Conservation (phyloP, 2,113 vertebrate species). For the Piaya cayana region DNA sequence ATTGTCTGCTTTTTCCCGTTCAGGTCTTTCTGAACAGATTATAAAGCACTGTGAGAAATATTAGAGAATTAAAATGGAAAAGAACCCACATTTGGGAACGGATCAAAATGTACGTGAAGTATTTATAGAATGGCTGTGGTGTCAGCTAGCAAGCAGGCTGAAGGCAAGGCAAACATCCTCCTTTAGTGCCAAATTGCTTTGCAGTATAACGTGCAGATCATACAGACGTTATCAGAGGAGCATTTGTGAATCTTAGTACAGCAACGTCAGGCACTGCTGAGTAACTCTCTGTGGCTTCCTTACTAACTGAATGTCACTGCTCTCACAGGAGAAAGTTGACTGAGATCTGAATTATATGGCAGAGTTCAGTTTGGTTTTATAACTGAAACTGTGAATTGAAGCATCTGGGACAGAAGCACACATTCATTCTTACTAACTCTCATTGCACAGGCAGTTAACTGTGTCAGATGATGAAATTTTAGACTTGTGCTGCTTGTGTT, state of each 20-base stretch:
- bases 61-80: neutral
- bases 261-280: neutral
- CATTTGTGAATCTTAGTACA: neutral
- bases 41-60: neutral
- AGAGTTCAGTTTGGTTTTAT: neutral
- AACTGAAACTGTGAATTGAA: neutral
- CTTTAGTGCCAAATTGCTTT: neutral
- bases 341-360: neutral
- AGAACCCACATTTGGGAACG: neutral
- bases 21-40: neutral
- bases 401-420: neutral
- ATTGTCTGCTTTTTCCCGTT: conserved; percentile 46
- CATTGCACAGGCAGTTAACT: neutral
- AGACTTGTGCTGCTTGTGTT: neutral
- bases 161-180: accelerated
- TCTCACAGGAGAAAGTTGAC: neutral
- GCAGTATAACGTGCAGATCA: no score
- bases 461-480: neutral
- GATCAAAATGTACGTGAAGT: neutral
- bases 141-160: neutral
- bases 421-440: neutral
- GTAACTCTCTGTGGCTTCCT: neutral
- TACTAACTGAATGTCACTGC: neutral
- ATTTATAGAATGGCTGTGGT: neutral
- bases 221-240: neutral